Base-by-base conservation (phyloP, 1,140 invertebrate species). In the Cephus cinctus region DNA sequence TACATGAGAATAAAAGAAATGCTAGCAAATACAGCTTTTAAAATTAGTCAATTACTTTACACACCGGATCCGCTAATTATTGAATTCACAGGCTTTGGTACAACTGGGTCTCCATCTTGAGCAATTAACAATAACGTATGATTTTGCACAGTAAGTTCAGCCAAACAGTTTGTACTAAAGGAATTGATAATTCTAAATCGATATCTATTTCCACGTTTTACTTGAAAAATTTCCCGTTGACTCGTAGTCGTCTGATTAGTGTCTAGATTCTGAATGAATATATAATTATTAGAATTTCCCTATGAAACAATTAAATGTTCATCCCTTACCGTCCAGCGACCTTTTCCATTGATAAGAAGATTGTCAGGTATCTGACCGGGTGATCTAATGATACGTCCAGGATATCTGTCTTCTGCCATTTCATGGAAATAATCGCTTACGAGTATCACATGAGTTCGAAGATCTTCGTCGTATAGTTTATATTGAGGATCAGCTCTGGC, bases 171-270 rank as follows among this genome's bases (percentile, higher is more conserved):
- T 8, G 90, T 74, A 59, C 90, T 86, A 60, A 88, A 88, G 8
- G 88, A 87, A 64, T 89, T 91, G 38, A 90, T 87, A 15, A 90
- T 70, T 11, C 90, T 76, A 60, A 92, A 89, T 43, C 89, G 80
- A 65, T 92, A 90, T 30, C 82, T 78, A 46, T 81, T 79, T 4
- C 87, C 86, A 78, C 87, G 66, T 5, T 66, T 65, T 27, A 73
- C 61, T 46, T 36, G 25, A 52, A 51, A 53, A 16, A 39, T 9
- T 20, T 48, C 43, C 11, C 30, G 43, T n/a, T 42, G 49, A 19
- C 49, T 25, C 8, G 40, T 14, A 0, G 34, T 48, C 18, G 34
- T 36, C 15, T 36, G 8, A 8, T 36, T 36, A 4, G 34, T 36
- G 8, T 12, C 8, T 8, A 18, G 34, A 36, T 36, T 18, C 34